A percentile compares a stretch with the other conserved stretches of the same genome.
phyloP scores from a whole-genome alignment of 2,888 invertebrate genomes.

The Pachymerium ferrugineum region DNA sequence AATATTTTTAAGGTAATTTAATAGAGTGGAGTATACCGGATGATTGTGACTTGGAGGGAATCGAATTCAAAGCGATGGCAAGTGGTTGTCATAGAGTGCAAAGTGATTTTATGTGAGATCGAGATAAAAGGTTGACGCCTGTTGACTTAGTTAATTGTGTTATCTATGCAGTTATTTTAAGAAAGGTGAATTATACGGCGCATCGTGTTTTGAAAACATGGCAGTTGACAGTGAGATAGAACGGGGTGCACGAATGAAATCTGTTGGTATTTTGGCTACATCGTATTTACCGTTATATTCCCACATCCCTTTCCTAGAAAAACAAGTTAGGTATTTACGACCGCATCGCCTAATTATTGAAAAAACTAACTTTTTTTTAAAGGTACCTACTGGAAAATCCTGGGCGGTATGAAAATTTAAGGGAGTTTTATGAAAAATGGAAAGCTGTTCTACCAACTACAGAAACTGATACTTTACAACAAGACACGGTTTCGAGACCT shows the following conservation, averaged over 20 bases:
- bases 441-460: slow-evolving; percentile 37
- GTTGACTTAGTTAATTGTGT: not conserved
- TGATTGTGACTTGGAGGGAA: slow-evolving; percentile 48
- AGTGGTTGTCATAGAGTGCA: slow-evolving; percentile 49
- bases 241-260: slow-evolving; percentile 50
- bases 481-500: not conserved
- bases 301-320: slow-evolving; percentile 48
- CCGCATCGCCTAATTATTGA: not conserved
- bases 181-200: slow-evolving; percentile 46
- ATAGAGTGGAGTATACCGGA: slow-evolving; percentile 49
- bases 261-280: slow-evolving; percentile 48
- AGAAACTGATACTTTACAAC: not conserved
- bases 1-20: slow-evolving; percentile 45
- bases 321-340: slow-evolving; percentile 46
- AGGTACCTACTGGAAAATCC: slow-evolving; percentile 47
- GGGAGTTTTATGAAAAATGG: slow-evolving; percentile 46
- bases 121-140: too few relatives aligned
- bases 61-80: slow-evolving; percentile 51
- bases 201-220: slow-evolving; percentile 50
- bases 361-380: not conserved
- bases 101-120: slow-evolving; percentile 50
- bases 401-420: slow-evolving; percentile 46
- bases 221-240: slow-evolving; percentile 48
- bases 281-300: slow-evolving; percentile 47
- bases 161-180: slow-evolving; percentile 46